Conservation (phyloP, 2,113 vertebrate genomes). For the Chlamydotis undulata region DNA sequence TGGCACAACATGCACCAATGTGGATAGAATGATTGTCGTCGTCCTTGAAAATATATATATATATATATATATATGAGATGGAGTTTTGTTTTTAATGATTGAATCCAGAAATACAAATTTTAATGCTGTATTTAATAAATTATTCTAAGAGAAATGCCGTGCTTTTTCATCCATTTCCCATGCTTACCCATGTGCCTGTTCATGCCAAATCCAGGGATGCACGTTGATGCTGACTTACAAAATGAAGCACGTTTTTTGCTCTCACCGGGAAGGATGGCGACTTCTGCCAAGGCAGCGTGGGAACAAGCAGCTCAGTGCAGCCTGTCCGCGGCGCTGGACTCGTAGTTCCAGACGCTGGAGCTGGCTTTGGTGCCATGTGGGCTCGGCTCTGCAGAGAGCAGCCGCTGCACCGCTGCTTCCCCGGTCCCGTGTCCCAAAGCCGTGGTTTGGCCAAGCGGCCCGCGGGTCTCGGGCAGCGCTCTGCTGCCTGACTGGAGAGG, state of each 20-base stretch:
- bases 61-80: constrained; percentile 36
- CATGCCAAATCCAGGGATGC: constrained; percentile 13
- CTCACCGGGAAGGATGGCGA: not conserved
- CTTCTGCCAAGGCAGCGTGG: not conserved
- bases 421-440: rapidly evolving
- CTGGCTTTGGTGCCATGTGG: not conserved
- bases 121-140: constrained; percentile 77
- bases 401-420: not conserved
- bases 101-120: constrained; percentile 58
- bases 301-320: rapidly evolving
- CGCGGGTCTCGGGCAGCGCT: not conserved
- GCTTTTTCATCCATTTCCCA: constrained; percentile 37
- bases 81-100: constrained; percentile 62
- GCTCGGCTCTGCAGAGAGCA: not conserved
- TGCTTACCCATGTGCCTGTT: constrained; percentile 10
- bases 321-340: not conserved
- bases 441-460: not conserved
- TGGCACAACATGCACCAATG: not conserved
- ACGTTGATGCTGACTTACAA: not conserved
- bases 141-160: constrained; percentile 62
- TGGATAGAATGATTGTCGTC: constrained; percentile 22
- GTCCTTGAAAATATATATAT: not conserved
- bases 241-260: not conserved
- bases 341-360: not conserved
- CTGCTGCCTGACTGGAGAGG: not conserved